Percentiles rank a stretch among this genome's conserved stretches.
These are phyloP conservation scores for Nothura maculosa DNA, from an alignment of 2,797 vertebrate species.

Conservation along the genomic window DNA sequence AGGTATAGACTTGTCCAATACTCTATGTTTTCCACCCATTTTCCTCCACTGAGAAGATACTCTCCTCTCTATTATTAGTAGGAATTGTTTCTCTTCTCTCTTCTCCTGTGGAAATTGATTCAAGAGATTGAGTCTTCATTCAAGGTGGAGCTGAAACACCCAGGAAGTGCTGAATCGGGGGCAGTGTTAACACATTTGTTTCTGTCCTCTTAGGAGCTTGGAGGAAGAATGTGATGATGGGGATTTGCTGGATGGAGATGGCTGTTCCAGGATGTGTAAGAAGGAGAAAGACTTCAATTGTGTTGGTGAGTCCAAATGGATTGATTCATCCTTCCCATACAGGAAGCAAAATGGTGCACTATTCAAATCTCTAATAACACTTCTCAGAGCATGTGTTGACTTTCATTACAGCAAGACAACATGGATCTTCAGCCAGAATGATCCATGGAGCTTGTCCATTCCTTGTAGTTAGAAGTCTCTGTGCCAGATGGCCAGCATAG, in stretches of 20 bases:
- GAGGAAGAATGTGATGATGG: conserved; percentile 93
- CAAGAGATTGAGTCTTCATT: background rate
- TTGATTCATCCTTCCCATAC: background rate
- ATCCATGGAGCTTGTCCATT: fast-evolving
- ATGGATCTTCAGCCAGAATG: background rate
- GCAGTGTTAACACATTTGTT: background rate
- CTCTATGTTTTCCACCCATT: background rate
- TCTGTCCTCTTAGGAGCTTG: conserved; percentile 77
- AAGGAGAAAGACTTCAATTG: conserved; percentile 91
- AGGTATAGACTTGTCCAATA: background rate
- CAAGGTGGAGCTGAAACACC: background rate
- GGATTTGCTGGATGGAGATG: conserved; percentile 92
- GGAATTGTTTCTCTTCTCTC: background rate
- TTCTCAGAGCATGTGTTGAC: background rate
- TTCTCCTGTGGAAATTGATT: background rate
- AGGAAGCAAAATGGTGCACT: background rate
- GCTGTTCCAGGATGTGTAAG: conserved; percentile 91
- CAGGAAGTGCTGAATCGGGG: background rate
- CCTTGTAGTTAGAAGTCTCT: background rate
- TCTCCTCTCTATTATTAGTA: background rate
- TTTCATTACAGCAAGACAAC: fast-evolving
- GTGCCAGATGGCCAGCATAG: fast-evolving
- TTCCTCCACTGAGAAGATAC: background rate
- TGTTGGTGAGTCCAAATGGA: conserved; percentile 82
- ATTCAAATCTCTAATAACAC: background rate